Conservation (phyloP, 2,888 invertebrate genomes). For the Ectemnius continuus region DNA sequence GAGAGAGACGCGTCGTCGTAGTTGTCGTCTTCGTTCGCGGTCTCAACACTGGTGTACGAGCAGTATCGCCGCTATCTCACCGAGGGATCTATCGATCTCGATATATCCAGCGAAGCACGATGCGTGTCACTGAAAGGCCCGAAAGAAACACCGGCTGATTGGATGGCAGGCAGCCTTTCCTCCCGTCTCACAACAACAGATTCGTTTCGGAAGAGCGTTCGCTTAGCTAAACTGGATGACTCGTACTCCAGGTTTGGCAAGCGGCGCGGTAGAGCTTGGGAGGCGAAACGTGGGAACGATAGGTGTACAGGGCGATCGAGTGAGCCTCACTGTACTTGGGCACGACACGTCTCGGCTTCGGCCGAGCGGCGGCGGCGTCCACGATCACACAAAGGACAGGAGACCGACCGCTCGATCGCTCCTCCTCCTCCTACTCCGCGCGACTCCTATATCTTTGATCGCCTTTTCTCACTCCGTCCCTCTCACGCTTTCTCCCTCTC, state of each 20-base stretch:
- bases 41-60: slow-evolving; percentile 1
- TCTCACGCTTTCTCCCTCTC: slow-evolving; percentile 30
- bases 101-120: slow-evolving; percentile 37
- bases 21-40: not conserved
- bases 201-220: not conserved
- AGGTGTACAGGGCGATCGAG: slow-evolving; percentile 8
- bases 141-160: slow-evolving; percentile 6
- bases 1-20: slow-evolving; percentile 49
- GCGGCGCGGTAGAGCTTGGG: slow-evolving; percentile 3
- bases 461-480: slow-evolving; percentile 45
- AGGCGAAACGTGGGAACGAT: slow-evolving; percentile 17
- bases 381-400: slow-evolving; percentile 53
- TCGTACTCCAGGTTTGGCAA: not conserved
- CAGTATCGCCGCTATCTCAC: slow-evolving; percentile 29
- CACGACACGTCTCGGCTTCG: slow-evolving; percentile 48
- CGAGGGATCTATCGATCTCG: slow-evolving; percentile 39
- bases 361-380: slow-evolving; percentile 41
- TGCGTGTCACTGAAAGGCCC: not conserved
- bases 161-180: not conserved
- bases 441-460: slow-evolving; percentile 31
- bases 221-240: not conserved
- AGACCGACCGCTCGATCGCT: slow-evolving; percentile 18
- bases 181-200: slow-evolving; percentile 5
- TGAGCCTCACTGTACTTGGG: slow-evolving; percentile 16
- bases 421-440: slow-evolving; percentile 19